phyloP scores from a whole-genome alignment of 2,113 vertebrate genomes.

The Sinocyclocheilus grahami region DNA sequence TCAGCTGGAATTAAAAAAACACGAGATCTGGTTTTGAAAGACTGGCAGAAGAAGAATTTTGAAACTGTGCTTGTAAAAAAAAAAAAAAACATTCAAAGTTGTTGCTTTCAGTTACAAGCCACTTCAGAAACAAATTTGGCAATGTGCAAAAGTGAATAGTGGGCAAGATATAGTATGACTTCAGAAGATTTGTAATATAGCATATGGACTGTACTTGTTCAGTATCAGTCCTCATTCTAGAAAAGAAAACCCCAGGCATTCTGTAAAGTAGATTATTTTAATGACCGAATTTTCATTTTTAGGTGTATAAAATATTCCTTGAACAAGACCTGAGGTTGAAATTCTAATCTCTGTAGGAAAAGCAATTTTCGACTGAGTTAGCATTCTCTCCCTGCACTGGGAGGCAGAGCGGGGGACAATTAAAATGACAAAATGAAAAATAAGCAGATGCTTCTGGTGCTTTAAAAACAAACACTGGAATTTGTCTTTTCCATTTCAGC shows the following conservation, averaged over 20 bases:
- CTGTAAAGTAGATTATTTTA: neutral
- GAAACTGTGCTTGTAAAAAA: too few species aligned
- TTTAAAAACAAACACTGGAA: conserved; percentile 41
- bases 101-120: neutral
- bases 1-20: too few species aligned
- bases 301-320: neutral
- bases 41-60: too few species aligned
- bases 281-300: neutral
- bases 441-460: conserved; percentile 34
- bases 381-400: conserved; percentile 5
- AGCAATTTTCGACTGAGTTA: conserved; percentile 16
- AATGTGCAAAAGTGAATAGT: too few species aligned
- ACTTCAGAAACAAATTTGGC: neutral
- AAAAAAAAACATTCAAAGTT: neutral
- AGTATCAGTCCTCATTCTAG: neutral
- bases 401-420: conserved; percentile 33
- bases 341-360: conserved; percentile 21
- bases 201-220: neutral
- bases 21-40: too few species aligned
- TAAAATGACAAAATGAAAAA: conserved; percentile 48
- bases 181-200: neutral
- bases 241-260: neutral
- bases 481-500: conserved; percentile 41
- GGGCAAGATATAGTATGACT: too few species aligned
- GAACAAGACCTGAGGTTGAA: conserved; percentile 9